These are phyloP conservation scores for Equus quagga DNA, from an alignment of 2,113 vertebrate genomes.

Conservation along the genomic window DNA sequence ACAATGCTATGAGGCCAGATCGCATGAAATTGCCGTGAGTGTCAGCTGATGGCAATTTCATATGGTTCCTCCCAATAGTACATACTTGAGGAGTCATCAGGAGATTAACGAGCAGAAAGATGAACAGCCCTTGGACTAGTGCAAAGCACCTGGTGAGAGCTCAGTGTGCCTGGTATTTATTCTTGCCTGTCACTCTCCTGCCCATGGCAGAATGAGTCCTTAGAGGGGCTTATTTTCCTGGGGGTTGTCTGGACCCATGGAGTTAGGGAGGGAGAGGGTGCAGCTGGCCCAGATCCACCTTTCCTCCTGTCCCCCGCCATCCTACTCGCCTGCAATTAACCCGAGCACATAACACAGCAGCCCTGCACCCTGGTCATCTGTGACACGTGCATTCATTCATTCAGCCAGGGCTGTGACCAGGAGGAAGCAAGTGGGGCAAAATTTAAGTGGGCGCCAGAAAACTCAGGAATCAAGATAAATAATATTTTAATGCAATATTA, in stretches of 20 bases:
- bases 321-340: not conserved
- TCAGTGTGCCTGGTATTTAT: fast-evolving
- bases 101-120: not conserved
- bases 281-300: not conserved
- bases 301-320: no score
- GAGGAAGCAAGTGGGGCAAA: fast-evolving
- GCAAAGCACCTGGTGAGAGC: fast-evolving
- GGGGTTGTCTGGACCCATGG: not conserved
- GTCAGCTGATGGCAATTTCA: not conserved
- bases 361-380: fast-evolving
- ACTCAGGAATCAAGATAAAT: not conserved
- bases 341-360: no score
- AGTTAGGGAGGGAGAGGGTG: not conserved
- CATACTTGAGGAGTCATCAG: fast-evolving
- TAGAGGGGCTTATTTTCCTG: not conserved
- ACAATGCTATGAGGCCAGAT: not conserved
- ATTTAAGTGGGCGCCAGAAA: not conserved
- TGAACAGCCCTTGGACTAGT: fast-evolving
- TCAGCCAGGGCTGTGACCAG: not conserved
- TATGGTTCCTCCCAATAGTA: not conserved
- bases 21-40: not conserved
- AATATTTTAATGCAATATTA: not conserved
- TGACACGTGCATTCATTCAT: fast-evolving
- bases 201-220: not conserved
- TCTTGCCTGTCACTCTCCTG: not conserved